Conservation (phyloP, 2,797 vertebrate genomes). For the Ptychobarbus kaznakovi region DNA sequence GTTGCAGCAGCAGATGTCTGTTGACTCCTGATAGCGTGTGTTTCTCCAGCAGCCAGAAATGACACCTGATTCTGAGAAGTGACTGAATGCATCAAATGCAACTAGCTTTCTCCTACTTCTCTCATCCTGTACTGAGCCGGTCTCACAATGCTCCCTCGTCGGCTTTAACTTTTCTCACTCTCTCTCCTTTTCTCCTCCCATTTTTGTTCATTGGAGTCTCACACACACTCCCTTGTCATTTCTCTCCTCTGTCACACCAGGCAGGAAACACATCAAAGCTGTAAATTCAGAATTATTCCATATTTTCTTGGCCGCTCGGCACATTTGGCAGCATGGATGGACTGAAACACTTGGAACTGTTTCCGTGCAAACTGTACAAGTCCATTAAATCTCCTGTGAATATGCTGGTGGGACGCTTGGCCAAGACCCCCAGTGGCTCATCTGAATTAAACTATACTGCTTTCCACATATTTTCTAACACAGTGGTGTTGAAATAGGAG, state of each 20-base stretch:
- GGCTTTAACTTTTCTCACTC: constrained; percentile 22
- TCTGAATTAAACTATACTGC: constrained; percentile 22
- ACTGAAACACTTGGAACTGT: constrained; percentile 45
- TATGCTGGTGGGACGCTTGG: constrained; percentile 24
- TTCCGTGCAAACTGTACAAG: constrained; percentile 45
- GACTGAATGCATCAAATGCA: constrained; percentile 50
- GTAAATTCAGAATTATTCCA: constrained; percentile 48
- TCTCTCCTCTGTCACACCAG: constrained; percentile 40
- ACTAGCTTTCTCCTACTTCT: constrained; percentile 44
- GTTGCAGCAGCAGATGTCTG: constrained; percentile 56
- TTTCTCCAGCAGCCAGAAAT: constrained; percentile 60
- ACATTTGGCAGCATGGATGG: constrained; percentile 23
- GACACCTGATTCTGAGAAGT: constrained; percentile 67
- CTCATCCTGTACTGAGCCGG: constrained; percentile 24
- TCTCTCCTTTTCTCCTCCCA: constrained; percentile 43
- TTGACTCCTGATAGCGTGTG: constrained; percentile 63
- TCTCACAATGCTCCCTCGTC: constrained; percentile 15
- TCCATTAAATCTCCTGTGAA: constrained; percentile 53
- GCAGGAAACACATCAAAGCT: constrained; percentile 46
- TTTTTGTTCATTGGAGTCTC: constrained; percentile 27
- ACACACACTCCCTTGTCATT: constrained; percentile 22
- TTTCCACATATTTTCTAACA: constrained; percentile 26
- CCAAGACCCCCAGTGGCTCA: constrained; percentile 18
- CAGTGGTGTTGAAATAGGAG: constrained; percentile 4
- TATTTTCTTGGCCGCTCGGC: constrained; percentile 30